These are phyloP conservation scores for Leptogaster cylindrica DNA, from an alignment of 2,888 invertebrate species.

Conservation along the genomic window DNA sequence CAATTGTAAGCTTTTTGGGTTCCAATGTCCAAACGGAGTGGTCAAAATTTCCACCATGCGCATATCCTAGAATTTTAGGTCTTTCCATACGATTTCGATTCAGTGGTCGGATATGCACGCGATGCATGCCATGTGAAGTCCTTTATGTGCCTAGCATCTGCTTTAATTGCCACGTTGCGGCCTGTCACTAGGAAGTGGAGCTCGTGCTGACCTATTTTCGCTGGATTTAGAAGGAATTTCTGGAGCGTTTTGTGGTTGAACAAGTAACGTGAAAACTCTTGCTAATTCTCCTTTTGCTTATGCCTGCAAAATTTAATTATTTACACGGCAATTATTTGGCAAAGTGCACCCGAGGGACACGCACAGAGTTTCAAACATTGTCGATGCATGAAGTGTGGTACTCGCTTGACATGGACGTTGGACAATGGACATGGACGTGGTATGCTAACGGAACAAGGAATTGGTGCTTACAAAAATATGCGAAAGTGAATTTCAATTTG, in stretches of 20 bases:
- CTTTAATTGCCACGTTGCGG: slow-evolving; percentile 34
- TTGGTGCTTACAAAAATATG: no score
- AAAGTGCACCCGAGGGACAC: not conserved
- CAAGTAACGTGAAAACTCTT: slow-evolving; percentile 1
- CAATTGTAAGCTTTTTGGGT: slow-evolving; percentile 49
- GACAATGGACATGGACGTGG: no score
- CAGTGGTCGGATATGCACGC: slow-evolving; percentile 38
- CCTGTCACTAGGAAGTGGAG: slow-evolving; percentile 17
- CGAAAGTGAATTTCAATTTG: no score
- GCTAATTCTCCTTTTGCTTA: not conserved
- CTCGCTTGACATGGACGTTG: no score
- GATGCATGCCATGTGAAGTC: slow-evolving; percentile 35
- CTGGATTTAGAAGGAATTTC: slow-evolving; percentile 7
- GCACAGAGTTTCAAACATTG: not conserved
- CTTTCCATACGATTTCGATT: not conserved
- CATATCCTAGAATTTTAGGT: not conserved
- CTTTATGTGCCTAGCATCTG: not conserved
- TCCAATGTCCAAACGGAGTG: slow-evolving; percentile 43
- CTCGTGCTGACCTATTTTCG: slow-evolving; percentile 25
- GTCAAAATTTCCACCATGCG: slow-evolving; percentile 38
- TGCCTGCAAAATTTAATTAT: slow-evolving; percentile 22
- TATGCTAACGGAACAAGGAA: no score
- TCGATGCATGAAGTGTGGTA: no score
- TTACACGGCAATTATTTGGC: slow-evolving; percentile 5
- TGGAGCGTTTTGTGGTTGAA: not conserved